phyloP scores from a whole-genome alignment of 2,888 invertebrate genomes.

The Chrysodeixis includens region DNA sequence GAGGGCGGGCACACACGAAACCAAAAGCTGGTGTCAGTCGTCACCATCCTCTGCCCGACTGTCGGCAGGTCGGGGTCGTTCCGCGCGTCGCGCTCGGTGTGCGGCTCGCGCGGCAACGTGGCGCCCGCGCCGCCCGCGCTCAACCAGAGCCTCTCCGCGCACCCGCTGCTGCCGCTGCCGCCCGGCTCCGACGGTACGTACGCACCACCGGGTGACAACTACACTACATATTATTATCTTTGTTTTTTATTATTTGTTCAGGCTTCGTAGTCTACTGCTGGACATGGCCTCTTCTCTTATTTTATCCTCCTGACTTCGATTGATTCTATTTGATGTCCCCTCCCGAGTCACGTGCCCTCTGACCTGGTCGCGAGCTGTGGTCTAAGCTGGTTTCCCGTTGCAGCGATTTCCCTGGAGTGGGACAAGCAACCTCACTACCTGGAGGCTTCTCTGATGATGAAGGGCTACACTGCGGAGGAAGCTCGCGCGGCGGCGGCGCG shows the following conservation, averaged over 20 bases:
- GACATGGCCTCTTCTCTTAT: conserved; percentile 1
- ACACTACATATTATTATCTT: background rate
- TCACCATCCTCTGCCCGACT: conserved; percentile 89
- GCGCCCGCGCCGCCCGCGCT: conserved; percentile 88
- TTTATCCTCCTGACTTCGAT: background rate
- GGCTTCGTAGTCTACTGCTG: conserved; percentile 5
- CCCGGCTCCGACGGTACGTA: conserved; percentile 90
- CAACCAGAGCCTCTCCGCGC: conserved; percentile 95
- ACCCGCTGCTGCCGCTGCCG: conserved; percentile 97
- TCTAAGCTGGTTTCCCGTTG: conserved; percentile 28
- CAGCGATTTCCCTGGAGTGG: conserved; percentile 90
- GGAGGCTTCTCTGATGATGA: conserved; percentile 97
- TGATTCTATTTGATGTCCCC: background rate
- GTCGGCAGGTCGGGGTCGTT: conserved; percentile 97
- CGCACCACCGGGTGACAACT: conserved; percentile 5
- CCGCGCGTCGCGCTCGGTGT: conserved; percentile 94
- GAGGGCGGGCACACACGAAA: conserved; percentile 58
- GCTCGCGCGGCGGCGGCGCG: conserved; percentile 83
- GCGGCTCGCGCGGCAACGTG: conserved; percentile 94
- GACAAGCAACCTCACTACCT: conserved; percentile 90
- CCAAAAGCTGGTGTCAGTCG: conserved; percentile 77
- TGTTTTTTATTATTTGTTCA: background rate
- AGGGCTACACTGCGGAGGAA: conserved; percentile 89
- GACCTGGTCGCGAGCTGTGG: background rate
- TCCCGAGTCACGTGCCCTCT: conserved; percentile 18